These are phyloP conservation scores for Diabrotica undecimpunctata DNA, from an alignment of 1,140 invertebrate species.

Conservation along the genomic window DNA sequence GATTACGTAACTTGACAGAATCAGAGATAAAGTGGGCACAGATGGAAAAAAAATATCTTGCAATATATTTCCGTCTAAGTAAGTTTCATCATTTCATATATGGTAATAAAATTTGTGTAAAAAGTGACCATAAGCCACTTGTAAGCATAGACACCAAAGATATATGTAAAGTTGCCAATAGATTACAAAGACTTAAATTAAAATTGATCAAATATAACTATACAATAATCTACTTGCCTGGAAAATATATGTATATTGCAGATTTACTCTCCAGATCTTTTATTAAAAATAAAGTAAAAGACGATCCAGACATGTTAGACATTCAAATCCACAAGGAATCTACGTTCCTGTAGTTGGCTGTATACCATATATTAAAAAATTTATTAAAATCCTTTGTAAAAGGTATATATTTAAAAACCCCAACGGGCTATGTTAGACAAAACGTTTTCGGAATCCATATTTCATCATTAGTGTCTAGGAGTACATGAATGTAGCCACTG, in stretches of 20 bases:
- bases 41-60: conserved; percentile 8
- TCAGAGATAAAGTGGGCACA: conserved; percentile 6
- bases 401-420: too few relatives aligned
- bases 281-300: background rate
- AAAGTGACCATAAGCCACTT: conserved; percentile 21
- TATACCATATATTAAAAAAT: too few relatives aligned
- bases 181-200: conserved; percentile 17
- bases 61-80: background rate
- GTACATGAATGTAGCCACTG: too few relatives aligned
- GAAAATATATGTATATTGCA: conserved; percentile 6
- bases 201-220: conserved; percentile 18
- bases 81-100: conserved; percentile 4
- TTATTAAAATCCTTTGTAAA: too few relatives aligned
- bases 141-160: conserved; percentile 14
- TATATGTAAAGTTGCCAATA: conserved; percentile 8
- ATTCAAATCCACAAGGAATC: too few relatives aligned
- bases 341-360: too few relatives aligned
- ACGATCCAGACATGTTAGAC: conserved; percentile 13
- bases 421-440: too few relatives aligned
- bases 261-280: conserved; percentile 11
- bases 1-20: background rate
- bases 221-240: conserved; percentile 7
- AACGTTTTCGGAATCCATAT: too few relatives aligned
- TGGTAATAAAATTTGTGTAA: conserved; percentile 9
- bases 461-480: too few relatives aligned